Conservation (phyloP, 2,797 vertebrate species). For the Parauchenoglanis punctatus region DNA sequence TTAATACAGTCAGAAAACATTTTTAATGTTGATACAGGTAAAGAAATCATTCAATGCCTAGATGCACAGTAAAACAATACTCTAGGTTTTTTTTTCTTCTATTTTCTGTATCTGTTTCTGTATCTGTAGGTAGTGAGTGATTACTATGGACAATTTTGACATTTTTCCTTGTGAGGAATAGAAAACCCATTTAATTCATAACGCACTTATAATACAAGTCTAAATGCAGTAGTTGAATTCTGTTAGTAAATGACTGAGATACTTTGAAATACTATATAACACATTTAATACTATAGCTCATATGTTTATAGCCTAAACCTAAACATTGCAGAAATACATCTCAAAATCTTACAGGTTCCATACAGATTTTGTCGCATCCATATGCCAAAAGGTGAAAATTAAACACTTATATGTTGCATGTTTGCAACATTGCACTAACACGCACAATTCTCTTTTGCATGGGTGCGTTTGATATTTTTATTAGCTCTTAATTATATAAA, state of each 20-base stretch:
- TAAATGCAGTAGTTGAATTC: background rate
- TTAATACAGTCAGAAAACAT: background rate
- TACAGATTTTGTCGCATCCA: background rate
- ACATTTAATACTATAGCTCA: background rate
- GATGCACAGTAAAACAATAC: background rate
- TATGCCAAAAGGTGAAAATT: background rate
- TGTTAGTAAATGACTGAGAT: background rate
- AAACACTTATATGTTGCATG: background rate
- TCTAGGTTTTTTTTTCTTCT: background rate
- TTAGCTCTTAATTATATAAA: background rate
- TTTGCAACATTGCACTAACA: background rate
- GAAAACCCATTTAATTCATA: background rate
- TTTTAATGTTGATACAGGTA: background rate
- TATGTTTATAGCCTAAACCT: background rate
- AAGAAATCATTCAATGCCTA: background rate
- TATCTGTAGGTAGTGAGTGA: background rate
- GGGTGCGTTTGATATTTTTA: background rate
- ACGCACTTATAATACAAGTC: background rate
- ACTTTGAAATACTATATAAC: background rate
- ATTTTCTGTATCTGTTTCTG: background rate
- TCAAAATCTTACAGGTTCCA: background rate
- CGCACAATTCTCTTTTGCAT: background rate
- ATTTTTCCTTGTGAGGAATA: background rate
- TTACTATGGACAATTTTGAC: background rate
- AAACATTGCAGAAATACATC: background rate